Conservation (phyloP, 35 echinoderm and acorn worm genomes). For the Acanthaster planci region DNA sequence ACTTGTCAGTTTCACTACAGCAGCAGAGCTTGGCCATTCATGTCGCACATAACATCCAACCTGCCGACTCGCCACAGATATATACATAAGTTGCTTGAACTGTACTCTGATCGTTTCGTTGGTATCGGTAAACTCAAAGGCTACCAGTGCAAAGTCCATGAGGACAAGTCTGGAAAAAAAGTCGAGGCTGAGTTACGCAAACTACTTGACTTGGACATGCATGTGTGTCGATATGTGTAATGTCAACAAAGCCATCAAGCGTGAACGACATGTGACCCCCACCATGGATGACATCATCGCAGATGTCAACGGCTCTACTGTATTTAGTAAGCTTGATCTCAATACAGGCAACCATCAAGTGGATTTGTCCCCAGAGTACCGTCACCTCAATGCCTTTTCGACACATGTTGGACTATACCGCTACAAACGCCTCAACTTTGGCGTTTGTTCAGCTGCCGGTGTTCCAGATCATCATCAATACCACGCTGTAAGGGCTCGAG, state of each 20-base stretch:
- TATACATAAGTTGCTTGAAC: slow-evolving; percentile 52
- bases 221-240: slow-evolving; percentile 61
- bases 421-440: slow-evolving; percentile 39
- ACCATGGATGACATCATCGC: slow-evolving; percentile 70
- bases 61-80: background rate
- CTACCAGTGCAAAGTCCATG: slow-evolving; percentile 40
- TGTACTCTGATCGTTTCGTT: too few relatives aligned
- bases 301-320: too few relatives aligned
- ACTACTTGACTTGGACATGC: slow-evolving; percentile 29
- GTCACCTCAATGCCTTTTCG: slow-evolving; percentile 30
- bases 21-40: background rate
- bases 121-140: slow-evolving; percentile 56
- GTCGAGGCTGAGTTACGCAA: slow-evolving; percentile 44
- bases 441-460: slow-evolving; percentile 24
- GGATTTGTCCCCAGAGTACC: slow-evolving; percentile 27
- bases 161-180: slow-evolving; percentile 40
- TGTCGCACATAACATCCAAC: background rate
- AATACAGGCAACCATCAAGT: slow-evolving; percentile 39
- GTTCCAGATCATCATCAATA: slow-evolving; percentile 1
- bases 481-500: background rate
- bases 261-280: slow-evolving; percentile 63
- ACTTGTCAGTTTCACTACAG: slow-evolving; percentile 21
- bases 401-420: slow-evolving; percentile 22
- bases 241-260: slow-evolving; percentile 43
- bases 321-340: slow-evolving; percentile 34